Evolutionary conservation across 2,797 vertebrate genomes (phyloP).

Genomic region (Micromesistius poutassou): DNA sequence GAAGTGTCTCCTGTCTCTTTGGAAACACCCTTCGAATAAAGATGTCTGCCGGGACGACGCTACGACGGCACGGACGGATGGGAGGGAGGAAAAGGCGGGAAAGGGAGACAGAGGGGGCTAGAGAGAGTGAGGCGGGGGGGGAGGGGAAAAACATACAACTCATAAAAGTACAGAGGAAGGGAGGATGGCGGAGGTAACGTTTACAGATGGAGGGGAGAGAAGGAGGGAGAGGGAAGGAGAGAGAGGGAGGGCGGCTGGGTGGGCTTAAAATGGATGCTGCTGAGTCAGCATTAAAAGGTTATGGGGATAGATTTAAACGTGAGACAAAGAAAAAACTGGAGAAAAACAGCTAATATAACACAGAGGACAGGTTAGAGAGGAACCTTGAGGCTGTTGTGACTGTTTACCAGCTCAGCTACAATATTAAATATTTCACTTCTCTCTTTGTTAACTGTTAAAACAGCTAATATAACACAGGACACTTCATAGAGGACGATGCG

Average conservation of each 20-base stretch:
- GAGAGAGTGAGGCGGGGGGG: not conserved
- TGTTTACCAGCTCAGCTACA: not conserved
- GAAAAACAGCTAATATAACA: not conserved
- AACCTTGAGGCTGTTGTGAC: not conserved
- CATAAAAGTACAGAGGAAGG: not conserved
- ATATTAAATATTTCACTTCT: not conserved
- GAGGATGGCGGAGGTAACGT: not conserved
- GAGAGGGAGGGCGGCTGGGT: slow-evolving; percentile 25
- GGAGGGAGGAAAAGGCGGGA: not conserved
- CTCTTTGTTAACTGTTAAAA: not conserved
- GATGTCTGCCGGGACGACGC: slow-evolving; percentile 39
- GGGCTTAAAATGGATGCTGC: slow-evolving; percentile 26
- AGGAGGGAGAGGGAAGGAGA: not conserved
- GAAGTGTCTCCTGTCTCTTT: not conserved
- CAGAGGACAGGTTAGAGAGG: not conserved
- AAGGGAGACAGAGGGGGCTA: not conserved
- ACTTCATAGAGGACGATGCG: not conserved
- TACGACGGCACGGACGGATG: slow-evolving; percentile 18
- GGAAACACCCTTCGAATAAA: slow-evolving; percentile 38
- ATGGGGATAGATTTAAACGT: slow-evolving; percentile 34
- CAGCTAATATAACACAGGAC: not conserved
- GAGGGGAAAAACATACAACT: not conserved
- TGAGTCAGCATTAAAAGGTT: slow-evolving; percentile 58
- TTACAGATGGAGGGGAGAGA: not conserved
- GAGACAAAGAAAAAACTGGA: not conserved